Percentiles rank a stretch among this genome's conserved stretches.
Conservation (phyloP, 2,888 invertebrate genomes). For the Oscheius sp. region DNA sequence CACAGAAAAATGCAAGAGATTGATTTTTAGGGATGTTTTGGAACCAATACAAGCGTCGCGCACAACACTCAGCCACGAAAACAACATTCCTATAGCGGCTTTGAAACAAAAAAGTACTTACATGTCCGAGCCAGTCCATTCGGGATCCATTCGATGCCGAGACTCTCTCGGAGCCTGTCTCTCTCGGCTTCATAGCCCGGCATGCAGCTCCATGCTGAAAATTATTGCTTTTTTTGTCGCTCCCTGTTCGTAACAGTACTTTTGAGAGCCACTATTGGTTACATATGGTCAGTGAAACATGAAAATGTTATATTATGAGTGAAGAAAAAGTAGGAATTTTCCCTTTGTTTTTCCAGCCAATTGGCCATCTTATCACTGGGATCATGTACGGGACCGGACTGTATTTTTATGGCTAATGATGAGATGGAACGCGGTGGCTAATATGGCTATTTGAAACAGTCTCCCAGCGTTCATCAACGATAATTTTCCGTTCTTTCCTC, state of each 20-base stretch:
- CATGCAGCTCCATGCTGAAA: constrained; percentile 58
- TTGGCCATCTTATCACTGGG: not conserved
- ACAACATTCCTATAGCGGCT: no score
- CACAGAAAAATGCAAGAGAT: no score
- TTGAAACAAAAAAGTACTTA: constrained; percentile 14
- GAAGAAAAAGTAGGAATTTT: no score
- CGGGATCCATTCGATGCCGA: constrained; percentile 72
- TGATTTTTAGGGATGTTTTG: no score
- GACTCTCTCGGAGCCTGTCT: constrained; percentile 68
- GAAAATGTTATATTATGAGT: no score
- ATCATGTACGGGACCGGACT: not conserved
- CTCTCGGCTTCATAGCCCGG: constrained; percentile 71
- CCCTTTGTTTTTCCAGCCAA: not conserved
- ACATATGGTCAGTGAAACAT: no score
- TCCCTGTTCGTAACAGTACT: no score
- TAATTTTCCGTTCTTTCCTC: not conserved
- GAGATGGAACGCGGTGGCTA: not conserved
- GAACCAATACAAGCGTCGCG: no score
- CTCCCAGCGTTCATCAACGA: not conserved
- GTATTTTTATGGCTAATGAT: not conserved
- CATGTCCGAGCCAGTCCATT: constrained; percentile 63
- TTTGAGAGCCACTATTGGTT: no score
- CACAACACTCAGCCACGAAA: no score
- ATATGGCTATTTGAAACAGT: not conserved
- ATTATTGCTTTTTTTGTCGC: no score